These are phyloP conservation scores for Globia sparganii DNA, from an alignment of 2,888 invertebrate genomes.

Conservation along the genomic window DNA sequence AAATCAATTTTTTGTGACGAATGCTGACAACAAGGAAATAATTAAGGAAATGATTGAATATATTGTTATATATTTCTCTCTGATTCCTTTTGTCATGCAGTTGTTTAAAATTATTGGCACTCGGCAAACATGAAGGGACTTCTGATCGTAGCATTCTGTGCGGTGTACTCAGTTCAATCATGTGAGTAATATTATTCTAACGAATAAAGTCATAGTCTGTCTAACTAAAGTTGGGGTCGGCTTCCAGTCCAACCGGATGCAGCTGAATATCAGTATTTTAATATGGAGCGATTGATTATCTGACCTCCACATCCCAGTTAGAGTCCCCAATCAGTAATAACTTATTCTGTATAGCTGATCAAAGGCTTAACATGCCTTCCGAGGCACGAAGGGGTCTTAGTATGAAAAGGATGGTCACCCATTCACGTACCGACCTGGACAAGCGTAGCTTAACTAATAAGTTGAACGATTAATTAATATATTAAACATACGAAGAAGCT, in stretches of 20 bases:
- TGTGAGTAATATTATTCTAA: conserved; percentile 37
- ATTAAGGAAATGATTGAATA: conserved; percentile 18
- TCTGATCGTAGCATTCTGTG: conserved; percentile 31
- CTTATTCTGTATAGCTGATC: not conserved
- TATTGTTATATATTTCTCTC: conserved; percentile 28
- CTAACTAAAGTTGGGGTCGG: not conserved
- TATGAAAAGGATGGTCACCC: not conserved
- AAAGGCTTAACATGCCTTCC: not conserved
- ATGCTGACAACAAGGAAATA: conserved; percentile 30
- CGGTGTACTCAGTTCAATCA: conserved; percentile 44
- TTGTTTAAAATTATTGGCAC: conserved; percentile 11
- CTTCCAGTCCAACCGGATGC: not conserved
- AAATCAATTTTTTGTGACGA: conserved; percentile 51
- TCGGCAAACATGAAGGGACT: conserved; percentile 44
- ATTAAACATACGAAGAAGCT: not conserved
- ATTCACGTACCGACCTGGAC: not conserved
- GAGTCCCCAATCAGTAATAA: not conserved
- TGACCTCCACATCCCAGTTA: not conserved
- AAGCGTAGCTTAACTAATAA: not conserved
- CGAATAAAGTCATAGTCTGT: not conserved
- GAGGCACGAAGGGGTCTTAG: not conserved
- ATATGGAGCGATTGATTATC: not conserved
- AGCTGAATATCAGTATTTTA: not conserved
- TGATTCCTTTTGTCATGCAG: conserved; percentile 20
- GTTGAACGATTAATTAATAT: not conserved